A percentile compares a stretch with the other conserved stretches of the same genome.
These are phyloP conservation scores for Uria lomvia DNA, from an alignment of 2,113 vertebrate species.

Conservation along the genomic window DNA sequence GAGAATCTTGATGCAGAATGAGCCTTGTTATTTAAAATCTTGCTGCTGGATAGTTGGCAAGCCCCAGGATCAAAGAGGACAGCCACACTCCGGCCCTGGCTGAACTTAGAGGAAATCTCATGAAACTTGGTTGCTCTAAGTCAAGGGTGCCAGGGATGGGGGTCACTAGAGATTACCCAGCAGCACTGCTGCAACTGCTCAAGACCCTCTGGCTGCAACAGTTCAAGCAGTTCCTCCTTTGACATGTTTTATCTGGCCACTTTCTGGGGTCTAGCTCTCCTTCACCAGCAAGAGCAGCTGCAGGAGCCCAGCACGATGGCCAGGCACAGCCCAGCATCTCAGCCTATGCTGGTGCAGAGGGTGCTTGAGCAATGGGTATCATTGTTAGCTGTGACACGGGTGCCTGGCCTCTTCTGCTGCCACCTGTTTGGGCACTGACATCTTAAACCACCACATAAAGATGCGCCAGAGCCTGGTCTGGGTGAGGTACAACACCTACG, in stretches of 20 bases:
- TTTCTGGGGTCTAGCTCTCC: background rate
- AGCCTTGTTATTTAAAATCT: background rate
- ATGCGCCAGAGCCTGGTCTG: background rate
- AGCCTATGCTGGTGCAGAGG: fast-evolving
- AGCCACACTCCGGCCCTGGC: background rate
- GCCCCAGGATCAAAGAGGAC: background rate
- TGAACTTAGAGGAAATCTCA: background rate
- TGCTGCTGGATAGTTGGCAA: background rate
- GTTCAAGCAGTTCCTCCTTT: background rate
- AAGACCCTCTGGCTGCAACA: background rate
- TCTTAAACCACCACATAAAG: background rate
- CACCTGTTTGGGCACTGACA: background rate
- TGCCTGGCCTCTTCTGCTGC: background rate
- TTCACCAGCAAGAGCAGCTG: background rate
- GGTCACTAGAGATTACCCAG: background rate
- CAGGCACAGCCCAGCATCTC: background rate
- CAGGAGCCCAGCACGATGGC: background rate
- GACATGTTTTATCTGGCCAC: background rate
- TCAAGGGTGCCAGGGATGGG: background rate
- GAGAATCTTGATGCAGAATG: background rate
- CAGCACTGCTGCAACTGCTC: background rate
- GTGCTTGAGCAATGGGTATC: background rate
- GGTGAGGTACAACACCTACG: background rate
- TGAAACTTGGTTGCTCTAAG: background rate
- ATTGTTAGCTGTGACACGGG: background rate